Conservation (phyloP, 2,797 vertebrate species). For the Botia kubotai region DNA sequence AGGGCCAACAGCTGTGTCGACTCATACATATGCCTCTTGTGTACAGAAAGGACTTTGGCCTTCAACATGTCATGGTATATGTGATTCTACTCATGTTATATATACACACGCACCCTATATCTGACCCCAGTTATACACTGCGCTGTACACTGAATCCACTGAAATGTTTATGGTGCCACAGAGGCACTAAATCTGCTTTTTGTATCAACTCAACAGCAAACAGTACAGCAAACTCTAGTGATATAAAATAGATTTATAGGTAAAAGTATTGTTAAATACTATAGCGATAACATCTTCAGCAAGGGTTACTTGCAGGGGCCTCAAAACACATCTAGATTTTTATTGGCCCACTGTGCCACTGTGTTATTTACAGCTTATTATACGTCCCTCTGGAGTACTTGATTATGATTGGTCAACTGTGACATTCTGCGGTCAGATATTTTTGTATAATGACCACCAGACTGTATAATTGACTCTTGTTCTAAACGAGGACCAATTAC, state of each 20-base stretch:
- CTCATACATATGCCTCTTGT: conserved; percentile 17
- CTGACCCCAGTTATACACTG: not conserved
- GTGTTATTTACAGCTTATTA: not conserved
- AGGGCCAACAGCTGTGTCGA: conserved; percentile 24
- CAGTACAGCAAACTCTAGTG: not conserved
- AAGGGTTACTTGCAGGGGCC: not conserved
- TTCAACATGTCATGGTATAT: conserved; percentile 26
- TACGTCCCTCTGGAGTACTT: not conserved
- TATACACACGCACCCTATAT: not conserved
- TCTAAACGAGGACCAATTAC: not conserved
- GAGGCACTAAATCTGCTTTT: too few relatives aligned
- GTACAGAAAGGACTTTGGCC: conserved; percentile 43
- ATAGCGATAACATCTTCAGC: not conserved
- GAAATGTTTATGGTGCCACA: conserved; percentile 9
- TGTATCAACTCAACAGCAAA: not conserved
- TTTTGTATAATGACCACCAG: not conserved
- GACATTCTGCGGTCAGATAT: not conserved
- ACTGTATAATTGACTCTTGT: not conserved
- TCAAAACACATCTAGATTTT: not conserved
- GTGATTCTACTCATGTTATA: not conserved
- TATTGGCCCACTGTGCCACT: not conserved
- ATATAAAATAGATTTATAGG: not conserved
- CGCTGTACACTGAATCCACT: conserved; percentile 17
- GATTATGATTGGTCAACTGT: not conserved
- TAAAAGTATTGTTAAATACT: not conserved